These are phyloP conservation scores for Galagoides demidoff DNA, from an alignment of 2,797 vertebrate genomes.

Conservation along the genomic window DNA sequence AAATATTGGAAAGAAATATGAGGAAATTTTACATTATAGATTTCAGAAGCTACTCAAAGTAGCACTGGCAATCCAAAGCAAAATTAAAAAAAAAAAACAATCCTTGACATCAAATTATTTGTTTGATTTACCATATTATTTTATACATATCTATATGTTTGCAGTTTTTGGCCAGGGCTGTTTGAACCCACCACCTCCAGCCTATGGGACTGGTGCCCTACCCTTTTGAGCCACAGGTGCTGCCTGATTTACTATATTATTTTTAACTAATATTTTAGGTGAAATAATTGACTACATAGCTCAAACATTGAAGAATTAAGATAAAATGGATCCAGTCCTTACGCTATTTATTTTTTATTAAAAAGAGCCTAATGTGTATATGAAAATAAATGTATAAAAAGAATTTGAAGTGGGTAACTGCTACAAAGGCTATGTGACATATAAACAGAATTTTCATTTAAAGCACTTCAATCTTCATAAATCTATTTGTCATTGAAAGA, in stretches of 20 bases:
- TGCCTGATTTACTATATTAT: background rate
- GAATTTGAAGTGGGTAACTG: background rate
- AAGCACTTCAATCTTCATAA: background rate
- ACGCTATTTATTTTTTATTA: background rate
- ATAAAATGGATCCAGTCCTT: background rate
- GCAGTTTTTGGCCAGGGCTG: too few species aligned
- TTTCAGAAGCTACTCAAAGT: background rate
- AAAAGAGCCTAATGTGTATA: background rate
- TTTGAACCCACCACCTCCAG: too few species aligned
- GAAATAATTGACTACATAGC: background rate
- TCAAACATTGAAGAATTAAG: background rate
- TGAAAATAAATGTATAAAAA: background rate
- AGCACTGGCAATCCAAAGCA: background rate
- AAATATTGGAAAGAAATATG: background rate
- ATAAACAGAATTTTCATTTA: background rate
- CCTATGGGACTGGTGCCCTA: too few species aligned
- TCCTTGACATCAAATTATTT: background rate
- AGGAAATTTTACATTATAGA: background rate
- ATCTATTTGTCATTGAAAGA: background rate
- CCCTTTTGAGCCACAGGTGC: too few species aligned
- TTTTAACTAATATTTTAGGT: constrained; percentile 1
- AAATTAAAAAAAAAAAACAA: background rate
- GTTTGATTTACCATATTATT: background rate
- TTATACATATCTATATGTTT: background rate
- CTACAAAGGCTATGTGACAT: background rate